Evolutionary conservation across 2,888 invertebrate species (phyloP), one percentile per base, ranked within the genome.

Genomic region (Lasius fuliginosus): DNA sequence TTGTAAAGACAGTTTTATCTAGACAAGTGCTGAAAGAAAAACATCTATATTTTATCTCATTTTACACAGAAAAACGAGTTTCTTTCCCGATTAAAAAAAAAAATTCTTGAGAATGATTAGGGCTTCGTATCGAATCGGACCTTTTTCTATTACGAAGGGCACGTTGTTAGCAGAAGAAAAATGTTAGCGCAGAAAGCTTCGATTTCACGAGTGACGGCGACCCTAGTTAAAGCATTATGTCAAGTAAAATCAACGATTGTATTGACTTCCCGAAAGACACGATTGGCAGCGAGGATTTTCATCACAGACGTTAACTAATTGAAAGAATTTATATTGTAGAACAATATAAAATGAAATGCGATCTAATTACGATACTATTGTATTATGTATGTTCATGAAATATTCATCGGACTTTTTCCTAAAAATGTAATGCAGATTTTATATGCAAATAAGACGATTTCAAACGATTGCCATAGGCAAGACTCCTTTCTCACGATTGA

Each of bases 191-290:
- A n/a, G 76, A 58, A 56, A 67, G 30, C 18, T 67, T 58, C 67
- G 36, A 76, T 83, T 83, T 76, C 67, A 49, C 68, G 49, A 77
- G 36, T 60, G 27, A 33, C 40, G 64, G 33, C 62, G 36, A 64
- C 27, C 58, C 58, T 30, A 49, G 84, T 87, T 86, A 86, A 85
- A 84, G 67, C 82, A 65, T 33, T 69, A 73, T 65, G 53, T 65
- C 65, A 76, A 85, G 40, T 33, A 75, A 56, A 73, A 53, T 64
- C 76, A 23, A 68, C 42, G 69, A 82, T 82, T 81, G 82, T 53
- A 64, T 76, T 64, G 49, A 65, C 33, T 86, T 86, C 82, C 85
- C 8, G 36, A 73, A 82, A 82, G 74, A 56, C 40, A 58, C 84
- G 65, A 83, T 11, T 68, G 75, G 56, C 56, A 40, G 36, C 62